Base-by-base conservation (phyloP, 2,797 vertebrate species). In the Platyrinchus mystaceus region DNA sequence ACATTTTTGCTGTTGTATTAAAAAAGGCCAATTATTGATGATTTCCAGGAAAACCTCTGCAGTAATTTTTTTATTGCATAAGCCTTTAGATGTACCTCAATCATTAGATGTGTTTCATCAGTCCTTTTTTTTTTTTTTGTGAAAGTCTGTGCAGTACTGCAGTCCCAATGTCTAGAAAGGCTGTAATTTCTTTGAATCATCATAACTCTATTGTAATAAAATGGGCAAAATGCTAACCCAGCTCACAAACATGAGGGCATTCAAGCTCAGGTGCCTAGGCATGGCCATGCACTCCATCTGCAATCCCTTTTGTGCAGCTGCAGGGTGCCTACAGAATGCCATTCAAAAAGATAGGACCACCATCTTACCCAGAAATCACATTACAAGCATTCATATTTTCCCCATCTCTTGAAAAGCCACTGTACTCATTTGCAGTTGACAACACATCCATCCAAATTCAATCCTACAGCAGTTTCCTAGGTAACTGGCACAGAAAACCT, bases 381-480 rank as follows among this genome's bases (percentile, higher is more conserved):
- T 74, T 71, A 53, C 53, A 86, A 37, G n/a, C 62, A 77, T 69
- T 84, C 52, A 8, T 58, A 66, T 91, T 85, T 88, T 90, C 77
- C 26, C 23, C 63, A 77, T n/a, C 39, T 88, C 81, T 76, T 75
- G 76, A 89, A 94, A 96, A 97, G 87, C 85, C 84, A 84, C 76
- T 92, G 68, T 87, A 89, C 60, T 96, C 90, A 67, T 90, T 87
- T 87, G 81, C 81, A 89, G 94, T 83, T 96, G 91, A 96, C 93
- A 96, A 96, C 91, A 73, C 80, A 91, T 95, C 95, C 80, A 90
- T 87, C 89, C 83, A 92, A 90, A 89, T 53, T 87, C 86, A 86
- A 50, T 90, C 70, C 87, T 64, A 85, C 84, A 89, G 89, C 92
- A 68, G 96, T 98, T 97, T 97, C 97, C 97, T 94, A 97, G 97